Evolutionary conservation across 2,888 invertebrate genomes (phyloP), one percentile per base, ranked within the genome.

Genomic region (Drosophila tanythrix): DNA sequence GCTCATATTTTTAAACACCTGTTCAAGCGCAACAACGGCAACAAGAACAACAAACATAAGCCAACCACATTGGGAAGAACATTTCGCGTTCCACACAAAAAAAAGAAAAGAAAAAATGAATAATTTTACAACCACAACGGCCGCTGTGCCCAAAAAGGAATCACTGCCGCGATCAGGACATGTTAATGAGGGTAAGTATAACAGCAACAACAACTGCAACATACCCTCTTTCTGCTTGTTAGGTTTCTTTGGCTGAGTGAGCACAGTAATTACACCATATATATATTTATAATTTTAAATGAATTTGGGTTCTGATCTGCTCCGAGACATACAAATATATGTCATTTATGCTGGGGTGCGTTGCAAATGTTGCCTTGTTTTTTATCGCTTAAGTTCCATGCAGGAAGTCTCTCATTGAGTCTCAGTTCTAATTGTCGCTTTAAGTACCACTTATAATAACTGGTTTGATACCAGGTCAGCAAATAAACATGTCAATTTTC

Each of bases 141-240:
- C 87, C 53, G 65, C 92, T 67, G 91, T 90, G 76, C 89, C 92
- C 67, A 92, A 92, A 74, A 90, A 92, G 62, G 95, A 95, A 91
- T 93, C 94, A 61, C 90, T 95, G 91, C 95, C 96, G 46, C 95
- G 95, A 92, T 94, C 94, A 82, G 96, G 96, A 75, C 94, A 95
- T 91, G 96, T 96, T 60, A 96, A 94, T 90, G 95, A 84, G 87
- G 84, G 84, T 90, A 86, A 84, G 82, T 38, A 29, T 29, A 53
- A 64, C 15, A 70, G 21, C 55, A 50, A 52, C 46, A 58, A 57
- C 48, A 43, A 58, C 50, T 60, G 50, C 29, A 64, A 46, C 31
- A 29, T 25, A 53, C 29, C 72, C 62, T 70, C 67, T 57, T 46
- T 58, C 33, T 56, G 61, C 58, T 60, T 63, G 48, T 61, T 75